These are phyloP conservation scores for Auanema sp. DNA, from an alignment of 2,888 invertebrate genomes.

Conservation along the genomic window DNA sequence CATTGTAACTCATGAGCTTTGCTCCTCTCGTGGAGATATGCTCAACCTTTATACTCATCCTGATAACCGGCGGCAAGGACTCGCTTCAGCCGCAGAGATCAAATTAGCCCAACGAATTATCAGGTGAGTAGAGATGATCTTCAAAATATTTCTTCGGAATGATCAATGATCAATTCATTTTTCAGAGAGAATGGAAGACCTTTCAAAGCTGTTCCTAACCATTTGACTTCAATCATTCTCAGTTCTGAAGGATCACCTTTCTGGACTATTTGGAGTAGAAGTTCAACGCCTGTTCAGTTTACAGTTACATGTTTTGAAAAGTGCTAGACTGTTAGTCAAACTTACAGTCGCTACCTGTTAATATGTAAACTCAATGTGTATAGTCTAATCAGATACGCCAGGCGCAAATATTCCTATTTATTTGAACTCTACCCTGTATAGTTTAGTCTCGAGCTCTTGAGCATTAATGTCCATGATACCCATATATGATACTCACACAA, in stretches of 20 bases:
- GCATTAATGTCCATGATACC: too few species aligned
- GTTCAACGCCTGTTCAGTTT: constrained; percentile 18
- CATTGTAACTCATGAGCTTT: constrained; percentile 17
- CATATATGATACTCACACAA: too few species aligned
- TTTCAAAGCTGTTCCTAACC: constrained; percentile 20
- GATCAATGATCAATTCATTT: too few species aligned
- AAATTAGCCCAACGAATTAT: constrained; percentile 19
- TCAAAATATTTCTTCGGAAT: too few species aligned
- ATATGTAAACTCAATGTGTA: too few species aligned
- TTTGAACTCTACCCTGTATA: too few species aligned
- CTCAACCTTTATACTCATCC: constrained; percentile 16
- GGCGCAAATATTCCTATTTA: too few species aligned
- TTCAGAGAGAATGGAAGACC: constrained; percentile 12
- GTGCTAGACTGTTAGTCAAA: too few species aligned
- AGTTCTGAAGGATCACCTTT: constrained; percentile 16
- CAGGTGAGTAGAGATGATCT: constrained; percentile 3
- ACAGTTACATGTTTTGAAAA: constrained; percentile 5
- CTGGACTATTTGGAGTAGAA: constrained; percentile 21
- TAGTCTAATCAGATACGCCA: too few species aligned
- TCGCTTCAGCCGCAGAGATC: constrained; percentile 18
- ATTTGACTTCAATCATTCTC: constrained; percentile 13
- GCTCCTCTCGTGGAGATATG: constrained; percentile 16
- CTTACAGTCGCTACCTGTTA: too few species aligned
- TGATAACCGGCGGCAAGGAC: constrained; percentile 20
- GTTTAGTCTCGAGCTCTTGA: too few species aligned